Evolutionary conservation across 2,888 invertebrate genomes (phyloP).

Genomic region (Zootermopsis nevadensis): DNA sequence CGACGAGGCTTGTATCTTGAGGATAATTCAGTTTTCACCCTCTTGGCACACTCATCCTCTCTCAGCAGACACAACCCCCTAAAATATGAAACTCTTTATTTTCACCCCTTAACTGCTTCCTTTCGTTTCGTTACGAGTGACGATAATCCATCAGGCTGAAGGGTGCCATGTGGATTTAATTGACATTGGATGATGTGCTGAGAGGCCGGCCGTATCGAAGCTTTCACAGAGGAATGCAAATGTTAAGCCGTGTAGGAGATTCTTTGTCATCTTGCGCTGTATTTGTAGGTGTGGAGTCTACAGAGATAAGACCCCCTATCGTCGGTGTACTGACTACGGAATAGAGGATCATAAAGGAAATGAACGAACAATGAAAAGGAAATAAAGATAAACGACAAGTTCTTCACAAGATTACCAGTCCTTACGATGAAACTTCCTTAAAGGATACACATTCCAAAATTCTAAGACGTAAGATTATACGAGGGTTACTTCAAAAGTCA

Average conservation of each 20-base stretch:
- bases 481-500: no score
- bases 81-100: conserved; percentile 39
- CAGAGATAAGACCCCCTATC: no score
- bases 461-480: no score
- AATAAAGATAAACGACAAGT: not conserved
- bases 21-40: conserved; percentile 38
- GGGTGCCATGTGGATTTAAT: not conserved
- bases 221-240: no score
- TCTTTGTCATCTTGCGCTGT: no score
- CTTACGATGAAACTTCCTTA: no score
- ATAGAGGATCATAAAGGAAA: not conserved
- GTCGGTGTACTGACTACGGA: no score
- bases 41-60: not conserved
- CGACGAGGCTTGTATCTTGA: conserved; percentile 12
- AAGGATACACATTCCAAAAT: no score
- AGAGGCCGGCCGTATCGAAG: not conserved
- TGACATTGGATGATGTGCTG: not conserved
- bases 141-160: conserved; percentile 4
- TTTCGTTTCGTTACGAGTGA: conserved; percentile 12
- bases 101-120: conserved; percentile 10
- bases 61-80: conserved; percentile 13
- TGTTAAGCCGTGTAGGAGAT: no score
- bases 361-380: not conserved
- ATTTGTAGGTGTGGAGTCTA: no score
- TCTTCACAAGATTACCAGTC: no score